phyloP scores from a whole-genome alignment of 2,888 invertebrate species.

The Mesochorus sp. region DNA sequence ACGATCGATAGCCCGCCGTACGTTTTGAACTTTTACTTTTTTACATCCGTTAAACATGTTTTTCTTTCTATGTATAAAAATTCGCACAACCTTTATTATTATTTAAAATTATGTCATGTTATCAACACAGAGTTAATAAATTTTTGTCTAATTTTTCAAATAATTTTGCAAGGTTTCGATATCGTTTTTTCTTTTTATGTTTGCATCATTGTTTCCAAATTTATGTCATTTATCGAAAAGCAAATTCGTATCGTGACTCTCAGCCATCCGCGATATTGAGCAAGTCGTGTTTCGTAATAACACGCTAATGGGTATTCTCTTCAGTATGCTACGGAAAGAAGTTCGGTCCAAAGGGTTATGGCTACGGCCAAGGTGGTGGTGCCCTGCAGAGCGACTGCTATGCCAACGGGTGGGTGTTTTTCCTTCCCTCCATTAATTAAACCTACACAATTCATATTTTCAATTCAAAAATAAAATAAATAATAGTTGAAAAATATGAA shows the following conservation, averaged over 20 bases:
- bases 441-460: conserved; percentile 34
- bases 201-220: no score
- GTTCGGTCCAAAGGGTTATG: conserved; percentile 98
- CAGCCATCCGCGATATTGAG: conserved; percentile 26
- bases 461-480: not conserved
- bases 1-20: no score
- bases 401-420: conserved; percentile 89
- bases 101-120: not conserved
- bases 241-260: conserved; percentile 50
- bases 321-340: conserved; percentile 97
- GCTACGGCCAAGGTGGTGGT: conserved; percentile 98
- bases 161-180: no score
- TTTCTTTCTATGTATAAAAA: no score
- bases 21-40: no score
- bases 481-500: not conserved
- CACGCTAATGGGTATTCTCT: conserved; percentile 77
- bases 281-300: conserved; percentile 44
- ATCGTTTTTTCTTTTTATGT: not conserved
- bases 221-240: no score
- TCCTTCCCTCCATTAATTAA: conserved; percentile 39
- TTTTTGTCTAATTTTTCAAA: no score
- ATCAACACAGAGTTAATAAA: no score
- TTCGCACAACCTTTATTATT: no score
- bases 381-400: conserved; percentile 95
- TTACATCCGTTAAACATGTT: no score